phyloP scores from a whole-genome alignment of 2,888 invertebrate genomes.

The Drosophila koepferae region DNA sequence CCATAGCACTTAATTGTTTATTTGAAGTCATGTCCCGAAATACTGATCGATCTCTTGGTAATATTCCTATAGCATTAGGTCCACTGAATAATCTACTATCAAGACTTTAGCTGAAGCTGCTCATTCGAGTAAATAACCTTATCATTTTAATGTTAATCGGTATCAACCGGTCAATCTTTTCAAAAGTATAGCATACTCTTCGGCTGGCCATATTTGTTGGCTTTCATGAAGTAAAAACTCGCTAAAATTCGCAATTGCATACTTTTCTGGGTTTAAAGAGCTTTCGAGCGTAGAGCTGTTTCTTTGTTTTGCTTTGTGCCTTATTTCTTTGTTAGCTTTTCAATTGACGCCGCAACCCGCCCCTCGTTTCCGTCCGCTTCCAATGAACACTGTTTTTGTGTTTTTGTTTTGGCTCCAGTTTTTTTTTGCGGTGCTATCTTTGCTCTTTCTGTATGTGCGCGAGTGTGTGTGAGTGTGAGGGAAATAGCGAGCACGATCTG shows the following conservation, averaged over 20 bases:
- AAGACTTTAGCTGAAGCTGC: background rate
- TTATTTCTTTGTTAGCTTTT: constrained; percentile 40
- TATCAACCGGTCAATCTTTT: background rate
- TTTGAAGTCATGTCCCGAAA: too few species aligned
- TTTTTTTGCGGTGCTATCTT: constrained; percentile 16
- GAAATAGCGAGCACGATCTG: constrained; percentile 31
- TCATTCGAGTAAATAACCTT: background rate
- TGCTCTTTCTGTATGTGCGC: background rate
- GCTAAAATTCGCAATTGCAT: too few species aligned
- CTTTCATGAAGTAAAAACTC: background rate
- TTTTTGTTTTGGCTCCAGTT: constrained; percentile 74
- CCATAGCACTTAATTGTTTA: too few species aligned
- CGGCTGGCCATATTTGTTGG: background rate
- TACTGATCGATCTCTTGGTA: too few species aligned
- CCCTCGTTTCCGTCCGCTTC: constrained; percentile 10
- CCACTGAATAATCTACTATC: background rate
- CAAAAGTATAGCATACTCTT: constrained; percentile 21
- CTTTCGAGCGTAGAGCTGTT: constrained; percentile 10
- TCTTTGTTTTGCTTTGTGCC: constrained; percentile 36
- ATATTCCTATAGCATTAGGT: background rate
- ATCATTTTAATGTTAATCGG: background rate
- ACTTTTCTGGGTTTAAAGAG: constrained; percentile 21
- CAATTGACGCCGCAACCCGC: constrained; percentile 30
- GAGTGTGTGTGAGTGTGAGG: too few species aligned
- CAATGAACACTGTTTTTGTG: constrained; percentile 59